phyloP scores from a whole-genome alignment of 2,797 vertebrate genomes.

The Sebastiscus tertius region DNA sequence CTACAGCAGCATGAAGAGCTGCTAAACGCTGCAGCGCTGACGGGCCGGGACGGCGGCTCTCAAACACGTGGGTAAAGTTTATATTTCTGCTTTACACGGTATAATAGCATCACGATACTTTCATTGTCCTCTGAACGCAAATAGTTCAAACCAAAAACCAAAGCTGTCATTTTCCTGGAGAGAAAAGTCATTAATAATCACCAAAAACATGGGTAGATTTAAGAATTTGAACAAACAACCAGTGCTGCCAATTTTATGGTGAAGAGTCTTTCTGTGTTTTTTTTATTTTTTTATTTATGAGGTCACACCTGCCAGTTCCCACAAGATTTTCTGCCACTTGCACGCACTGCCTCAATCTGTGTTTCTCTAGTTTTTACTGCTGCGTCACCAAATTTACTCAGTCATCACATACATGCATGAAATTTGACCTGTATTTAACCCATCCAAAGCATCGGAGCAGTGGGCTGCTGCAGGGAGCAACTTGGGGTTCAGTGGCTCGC shows the following conservation, averaged over 20 bases:
- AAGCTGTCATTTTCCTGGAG: background rate
- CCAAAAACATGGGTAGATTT: background rate
- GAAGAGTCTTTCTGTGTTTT: background rate
- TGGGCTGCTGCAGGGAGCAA: no score
- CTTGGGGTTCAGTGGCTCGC: no score
- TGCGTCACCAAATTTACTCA: background rate
- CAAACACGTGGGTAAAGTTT: background rate
- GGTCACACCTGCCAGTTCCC: background rate
- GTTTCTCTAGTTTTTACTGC: background rate
- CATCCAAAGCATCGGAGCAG: no score
- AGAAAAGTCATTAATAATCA: background rate
- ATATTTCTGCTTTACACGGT: background rate
- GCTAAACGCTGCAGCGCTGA: background rate
- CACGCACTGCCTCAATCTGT: background rate
- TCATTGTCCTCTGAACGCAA: background rate
- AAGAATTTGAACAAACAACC: background rate
- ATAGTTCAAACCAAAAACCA: background rate
- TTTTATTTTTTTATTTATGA: background rate
- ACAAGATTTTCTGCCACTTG: background rate
- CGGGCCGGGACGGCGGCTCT: background rate
- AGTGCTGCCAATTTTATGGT: background rate
- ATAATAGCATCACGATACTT: no score
- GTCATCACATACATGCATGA: no score
- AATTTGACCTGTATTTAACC: no score
- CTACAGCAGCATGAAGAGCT: background rate